Percentiles rank a stretch among this genome's conserved stretches.
Evolutionary conservation across 1,140 invertebrate genomes (phyloP).

Genomic region (Andrena cerasifolii): DNA sequence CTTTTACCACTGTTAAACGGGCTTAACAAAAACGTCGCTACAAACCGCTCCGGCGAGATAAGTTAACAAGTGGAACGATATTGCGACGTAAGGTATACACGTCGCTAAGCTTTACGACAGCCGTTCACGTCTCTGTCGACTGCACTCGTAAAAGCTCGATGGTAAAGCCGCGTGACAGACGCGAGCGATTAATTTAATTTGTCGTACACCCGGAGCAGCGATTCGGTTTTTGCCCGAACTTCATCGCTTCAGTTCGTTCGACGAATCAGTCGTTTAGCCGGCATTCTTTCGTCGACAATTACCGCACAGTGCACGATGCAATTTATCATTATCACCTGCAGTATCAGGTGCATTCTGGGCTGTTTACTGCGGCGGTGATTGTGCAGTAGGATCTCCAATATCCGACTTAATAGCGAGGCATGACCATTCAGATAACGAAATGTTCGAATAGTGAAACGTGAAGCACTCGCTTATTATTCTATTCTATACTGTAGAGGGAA

Average conservation of each 20-base stretch:
- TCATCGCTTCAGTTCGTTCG: not conserved
- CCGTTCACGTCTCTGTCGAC: not conserved
- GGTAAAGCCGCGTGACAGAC: not conserved
- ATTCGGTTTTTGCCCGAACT: not conserved
- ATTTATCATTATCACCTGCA: conserved; percentile 6
- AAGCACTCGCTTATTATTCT: too few species aligned
- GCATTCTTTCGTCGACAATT: not conserved
- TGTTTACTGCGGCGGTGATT: too few species aligned
- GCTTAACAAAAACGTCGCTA: conserved; percentile 7
- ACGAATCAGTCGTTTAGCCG: not conserved
- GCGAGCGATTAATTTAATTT: conserved; percentile 23
- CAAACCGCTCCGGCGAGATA: not conserved
- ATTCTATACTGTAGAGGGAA: too few species aligned
- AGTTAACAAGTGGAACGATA: conserved; percentile 10
- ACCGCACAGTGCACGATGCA: not conserved
- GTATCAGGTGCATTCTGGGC: not conserved
- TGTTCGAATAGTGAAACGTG: too few species aligned
- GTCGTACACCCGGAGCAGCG: not conserved
- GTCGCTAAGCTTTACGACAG: conserved; percentile 22
- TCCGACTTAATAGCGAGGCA: too few species aligned
- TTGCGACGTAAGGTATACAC: conserved; percentile 4
- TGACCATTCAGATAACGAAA: too few species aligned
- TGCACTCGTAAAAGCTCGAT: conserved; percentile 10
- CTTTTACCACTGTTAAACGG: not conserved
- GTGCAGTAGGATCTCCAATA: too few species aligned